Conservation (phyloP, 1,140 invertebrate species). For the Formica selysi region DNA sequence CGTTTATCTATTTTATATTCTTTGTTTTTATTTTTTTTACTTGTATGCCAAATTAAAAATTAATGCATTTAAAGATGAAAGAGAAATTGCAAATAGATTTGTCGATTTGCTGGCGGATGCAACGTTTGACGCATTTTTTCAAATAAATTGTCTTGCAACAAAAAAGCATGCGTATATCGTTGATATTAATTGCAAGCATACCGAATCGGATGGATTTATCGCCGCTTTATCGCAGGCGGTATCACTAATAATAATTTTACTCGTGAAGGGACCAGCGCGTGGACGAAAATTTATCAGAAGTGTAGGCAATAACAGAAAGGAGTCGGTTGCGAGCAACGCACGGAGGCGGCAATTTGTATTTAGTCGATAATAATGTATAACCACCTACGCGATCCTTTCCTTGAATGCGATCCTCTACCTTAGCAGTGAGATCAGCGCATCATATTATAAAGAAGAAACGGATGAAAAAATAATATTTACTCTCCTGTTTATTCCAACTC, state of each 20-base stretch:
- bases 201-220: slow-evolving; percentile 72
- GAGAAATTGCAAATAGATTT: not conserved
- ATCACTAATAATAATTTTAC: slow-evolving; percentile 27
- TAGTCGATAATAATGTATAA: slow-evolving; percentile 57
- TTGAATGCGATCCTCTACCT: not conserved
- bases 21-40: not conserved
- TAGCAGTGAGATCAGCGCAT: not conserved
- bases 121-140: not conserved
- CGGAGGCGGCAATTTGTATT: slow-evolving; percentile 69
- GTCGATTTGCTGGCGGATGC: not conserved
- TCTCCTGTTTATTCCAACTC: not conserved
- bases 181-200: slow-evolving; percentile 74
- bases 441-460: not conserved
- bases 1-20: not conserved
- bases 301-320: slow-evolving; percentile 71
- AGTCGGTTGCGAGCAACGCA: slow-evolving; percentile 48
- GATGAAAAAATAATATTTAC: not conserved
- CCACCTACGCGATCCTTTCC: slow-evolving; percentile 44
- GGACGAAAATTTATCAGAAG: slow-evolving; percentile 75
- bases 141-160: not conserved
- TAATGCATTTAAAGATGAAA: not conserved
- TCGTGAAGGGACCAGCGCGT: not conserved
- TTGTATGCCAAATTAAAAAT: not conserved
- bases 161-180: slow-evolving; percentile 64
- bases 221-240: slow-evolving; percentile 27